Percentiles rank a stretch among this genome's conserved stretches.
These are phyloP conservation scores for Corydoras sp. DNA, from an alignment of 2,113 vertebrate genomes.

Conservation along the genomic window DNA sequence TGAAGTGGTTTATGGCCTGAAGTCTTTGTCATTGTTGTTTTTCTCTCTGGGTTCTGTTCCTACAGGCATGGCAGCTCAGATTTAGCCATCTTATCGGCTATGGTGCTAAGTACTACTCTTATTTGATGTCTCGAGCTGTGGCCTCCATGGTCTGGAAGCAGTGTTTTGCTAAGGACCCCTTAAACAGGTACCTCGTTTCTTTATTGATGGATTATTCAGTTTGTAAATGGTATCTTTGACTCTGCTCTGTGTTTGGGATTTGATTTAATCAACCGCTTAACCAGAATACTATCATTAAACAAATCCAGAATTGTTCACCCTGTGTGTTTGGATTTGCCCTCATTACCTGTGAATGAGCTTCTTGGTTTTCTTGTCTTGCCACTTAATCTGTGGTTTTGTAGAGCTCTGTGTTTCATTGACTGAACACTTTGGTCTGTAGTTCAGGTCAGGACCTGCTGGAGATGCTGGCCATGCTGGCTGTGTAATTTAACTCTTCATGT, in stretches of 20 bases:
- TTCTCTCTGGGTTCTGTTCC: slow-evolving; percentile 13
- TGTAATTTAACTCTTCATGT: slow-evolving; percentile 18
- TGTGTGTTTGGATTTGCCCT: slow-evolving; percentile 12
- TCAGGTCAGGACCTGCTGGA: slow-evolving; percentile 1
- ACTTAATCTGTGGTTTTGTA: slow-evolving; percentile 21
- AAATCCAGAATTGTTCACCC: slow-evolving; percentile 2
- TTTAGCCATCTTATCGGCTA: slow-evolving; percentile 96
- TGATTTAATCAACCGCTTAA: slow-evolving; percentile 1
- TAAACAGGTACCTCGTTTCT: slow-evolving; percentile 76
- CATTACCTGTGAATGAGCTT: background rate
- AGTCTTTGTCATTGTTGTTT: background rate
- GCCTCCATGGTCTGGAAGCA: slow-evolving; percentile 97
- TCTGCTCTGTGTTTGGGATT: background rate
- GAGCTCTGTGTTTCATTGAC: slow-evolving; percentile 1
- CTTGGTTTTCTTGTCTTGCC: slow-evolving; percentile 11
- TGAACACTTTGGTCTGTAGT: slow-evolving; percentile 12
- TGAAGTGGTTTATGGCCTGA: background rate
- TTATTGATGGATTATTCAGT: too few species aligned
- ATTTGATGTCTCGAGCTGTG: slow-evolving; percentile 95
- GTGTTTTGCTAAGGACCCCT: slow-evolving; percentile 85
- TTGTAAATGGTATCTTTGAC: background rate
- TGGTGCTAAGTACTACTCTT: slow-evolving; percentile 97
- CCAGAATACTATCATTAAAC: background rate
- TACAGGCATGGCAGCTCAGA: slow-evolving; percentile 92
- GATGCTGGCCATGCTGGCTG: slow-evolving; percentile 25